Conservation (phyloP, 2,113 vertebrate genomes). For the Notothenia coriiceps region DNA sequence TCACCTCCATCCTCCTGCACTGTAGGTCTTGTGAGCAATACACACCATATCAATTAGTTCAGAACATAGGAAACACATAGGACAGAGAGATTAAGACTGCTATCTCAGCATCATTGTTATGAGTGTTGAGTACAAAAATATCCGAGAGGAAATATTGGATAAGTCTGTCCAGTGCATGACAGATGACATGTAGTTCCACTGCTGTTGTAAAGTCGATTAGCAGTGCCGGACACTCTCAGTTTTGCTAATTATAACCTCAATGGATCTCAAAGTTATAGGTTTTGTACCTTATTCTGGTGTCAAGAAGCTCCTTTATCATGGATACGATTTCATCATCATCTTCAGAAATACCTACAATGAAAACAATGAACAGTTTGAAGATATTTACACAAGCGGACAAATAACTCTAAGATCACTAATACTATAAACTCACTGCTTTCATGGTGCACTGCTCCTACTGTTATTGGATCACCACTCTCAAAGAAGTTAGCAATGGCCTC, state of each 20-base stretch:
- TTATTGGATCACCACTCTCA: conserved; percentile 83
- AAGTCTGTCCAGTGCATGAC: neutral
- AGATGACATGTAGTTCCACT: too few relatives aligned
- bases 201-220: too few relatives aligned
- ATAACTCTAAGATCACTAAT: neutral
- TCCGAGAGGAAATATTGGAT: neutral
- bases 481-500: conserved; percentile 82
- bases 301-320: conserved; percentile 87
- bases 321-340: conserved; percentile 87
- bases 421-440: conserved; percentile 82
- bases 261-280: neutral
- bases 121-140: neutral
- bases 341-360: conserved; percentile 77
- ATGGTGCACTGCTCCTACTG: conserved; percentile 73
- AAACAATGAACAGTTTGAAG: conserved; percentile 3
- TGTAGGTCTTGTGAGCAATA: conserved; percentile 78
- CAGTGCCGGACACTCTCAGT: too few relatives aligned
- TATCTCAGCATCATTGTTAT: conserved; percentile 15
- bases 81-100: conserved; percentile 3
- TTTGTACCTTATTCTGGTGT: conserved; percentile 85
- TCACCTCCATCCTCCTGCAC: conserved; percentile 88
- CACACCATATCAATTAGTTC: neutral
- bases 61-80: conserved; percentile 26
- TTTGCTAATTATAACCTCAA: too few relatives aligned
- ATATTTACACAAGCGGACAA: neutral